These are phyloP conservation scores for Drosophila erecta DNA, from an alignment of 1,140 invertebrate genomes.

Conservation along the genomic window DNA sequence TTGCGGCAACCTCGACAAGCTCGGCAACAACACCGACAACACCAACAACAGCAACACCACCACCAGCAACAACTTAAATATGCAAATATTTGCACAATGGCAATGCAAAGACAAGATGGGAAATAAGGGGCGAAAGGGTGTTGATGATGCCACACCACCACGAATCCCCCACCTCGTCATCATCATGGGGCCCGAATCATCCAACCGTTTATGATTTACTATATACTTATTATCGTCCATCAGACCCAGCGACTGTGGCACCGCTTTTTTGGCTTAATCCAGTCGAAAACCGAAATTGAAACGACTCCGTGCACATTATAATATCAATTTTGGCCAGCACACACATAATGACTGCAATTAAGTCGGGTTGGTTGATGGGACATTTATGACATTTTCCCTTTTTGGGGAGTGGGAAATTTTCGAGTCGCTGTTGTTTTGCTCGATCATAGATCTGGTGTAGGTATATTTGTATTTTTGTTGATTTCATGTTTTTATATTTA, in stretches of 20 bases:
- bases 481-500: too few species aligned
- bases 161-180: conserved; percentile 24
- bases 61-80: conserved; percentile 74
- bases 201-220: conserved; percentile 54
- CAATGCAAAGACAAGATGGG: conserved; percentile 41
- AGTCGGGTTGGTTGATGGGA: conserved; percentile 48
- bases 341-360: conserved; percentile 67
- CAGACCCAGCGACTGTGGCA: conserved; percentile 16
- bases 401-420: too few species aligned
- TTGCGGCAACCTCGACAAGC: conserved; percentile 60
- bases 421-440: too few species aligned
- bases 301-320: conserved; percentile 59
- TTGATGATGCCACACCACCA: conserved; percentile 63
- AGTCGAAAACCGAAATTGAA: conserved; percentile 26
- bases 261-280: conserved; percentile 69
- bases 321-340: conserved; percentile 54
- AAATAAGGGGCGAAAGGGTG: conserved; percentile 23
- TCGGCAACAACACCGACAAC: conserved; percentile 48
- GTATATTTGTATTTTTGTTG: too few species aligned
- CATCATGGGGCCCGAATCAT: conserved; percentile 29
- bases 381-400: conserved; percentile 1
- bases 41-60: conserved; percentile 54
- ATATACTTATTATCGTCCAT: conserved; percentile 44
- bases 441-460: too few species aligned
- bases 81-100: conserved; percentile 82